These are phyloP conservation scores for Palloptera scutellata DNA, from an alignment of 2,888 invertebrate species.

Conservation along the genomic window DNA sequence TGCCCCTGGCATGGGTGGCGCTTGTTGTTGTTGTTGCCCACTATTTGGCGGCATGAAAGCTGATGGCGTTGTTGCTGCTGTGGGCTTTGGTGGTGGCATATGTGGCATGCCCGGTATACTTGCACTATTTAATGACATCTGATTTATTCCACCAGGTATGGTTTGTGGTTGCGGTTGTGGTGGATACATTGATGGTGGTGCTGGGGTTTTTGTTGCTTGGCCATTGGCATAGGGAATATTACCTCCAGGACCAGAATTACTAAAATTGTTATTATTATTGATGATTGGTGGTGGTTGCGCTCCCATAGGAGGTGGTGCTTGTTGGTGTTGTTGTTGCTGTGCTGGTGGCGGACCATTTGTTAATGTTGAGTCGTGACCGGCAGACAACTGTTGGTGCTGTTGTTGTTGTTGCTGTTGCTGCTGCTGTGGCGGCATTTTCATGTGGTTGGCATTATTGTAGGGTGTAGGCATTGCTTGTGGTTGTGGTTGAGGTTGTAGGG, in stretches of 20 bases:
- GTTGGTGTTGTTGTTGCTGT: conserved; percentile 40
- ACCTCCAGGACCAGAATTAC: background rate
- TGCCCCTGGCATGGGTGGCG: conserved; percentile 26
- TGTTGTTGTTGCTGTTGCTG: conserved; percentile 30
- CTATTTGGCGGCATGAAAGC: conserved; percentile 39
- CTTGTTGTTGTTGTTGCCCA: conserved; percentile 37
- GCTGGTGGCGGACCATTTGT: conserved; percentile 36
- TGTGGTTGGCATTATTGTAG: conserved; percentile 34
- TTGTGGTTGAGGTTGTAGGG: conserved; percentile 28
- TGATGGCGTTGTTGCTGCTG: conserved; percentile 30
- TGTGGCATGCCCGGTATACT: conserved; percentile 58
- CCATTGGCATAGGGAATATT: conserved; percentile 46
- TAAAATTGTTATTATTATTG: conserved; percentile 35
- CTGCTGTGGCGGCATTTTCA: conserved; percentile 22
- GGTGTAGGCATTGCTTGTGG: conserved; percentile 32
- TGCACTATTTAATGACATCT: conserved; percentile 58
- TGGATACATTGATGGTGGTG: conserved; percentile 32
- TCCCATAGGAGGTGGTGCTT: conserved; percentile 24
- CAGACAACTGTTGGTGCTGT: conserved; percentile 24
- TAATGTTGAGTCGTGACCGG: conserved; percentile 32
- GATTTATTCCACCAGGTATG: conserved; percentile 48
- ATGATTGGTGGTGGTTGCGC: conserved; percentile 30
- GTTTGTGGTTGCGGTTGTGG: conserved; percentile 40
- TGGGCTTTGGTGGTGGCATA: conserved; percentile 57
- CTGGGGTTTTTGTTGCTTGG: conserved; percentile 38